Evolutionary conservation across 1,140 invertebrate genomes (phyloP).

Genomic region (Drosophila orosa): DNA sequence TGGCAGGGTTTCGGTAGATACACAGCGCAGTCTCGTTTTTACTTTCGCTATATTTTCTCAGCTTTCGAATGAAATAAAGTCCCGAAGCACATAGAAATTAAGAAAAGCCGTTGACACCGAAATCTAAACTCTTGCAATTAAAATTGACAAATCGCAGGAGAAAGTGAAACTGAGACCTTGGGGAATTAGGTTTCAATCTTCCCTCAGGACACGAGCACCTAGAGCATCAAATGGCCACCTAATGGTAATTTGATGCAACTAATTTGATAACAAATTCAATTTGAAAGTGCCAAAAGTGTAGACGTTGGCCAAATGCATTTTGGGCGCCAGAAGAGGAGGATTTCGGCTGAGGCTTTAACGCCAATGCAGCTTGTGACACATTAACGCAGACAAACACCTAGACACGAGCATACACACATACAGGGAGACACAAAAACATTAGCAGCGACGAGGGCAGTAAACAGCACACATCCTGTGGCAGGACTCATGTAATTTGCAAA

Average conservation of each 20-base stretch:
- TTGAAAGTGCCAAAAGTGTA: conserved; percentile 68
- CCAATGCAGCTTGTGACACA: conserved; percentile 64
- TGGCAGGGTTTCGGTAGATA: background rate
- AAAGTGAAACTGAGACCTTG: background rate
- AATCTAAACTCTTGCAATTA: background rate
- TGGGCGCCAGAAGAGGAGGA: conserved; percentile 16
- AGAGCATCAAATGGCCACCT: conserved; percentile 42
- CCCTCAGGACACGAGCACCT: background rate
- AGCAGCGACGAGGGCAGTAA: conserved; percentile 37
- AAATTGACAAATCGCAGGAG: background rate
- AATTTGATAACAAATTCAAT: conserved; percentile 81
- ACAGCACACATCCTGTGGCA: conserved; percentile 70
- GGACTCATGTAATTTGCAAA: conserved; percentile 79
- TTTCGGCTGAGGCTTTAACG: conserved; percentile 42
- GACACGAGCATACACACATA: conserved; percentile 6
- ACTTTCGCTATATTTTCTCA: background rate
- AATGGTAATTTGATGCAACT: conserved; percentile 75
- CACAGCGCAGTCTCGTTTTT: background rate
- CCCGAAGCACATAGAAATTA: too few relatives aligned
- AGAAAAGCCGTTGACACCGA: background rate
- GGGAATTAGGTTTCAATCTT: background rate
- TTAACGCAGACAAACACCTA: conserved; percentile 64
- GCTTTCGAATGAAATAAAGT: background rate
- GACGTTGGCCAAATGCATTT: conserved; percentile 56
- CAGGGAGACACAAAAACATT: conserved; percentile 15